These are phyloP conservation scores for Calycopis cecrops DNA, from an alignment of 1,140 invertebrate genomes.

Conservation along the genomic window DNA sequence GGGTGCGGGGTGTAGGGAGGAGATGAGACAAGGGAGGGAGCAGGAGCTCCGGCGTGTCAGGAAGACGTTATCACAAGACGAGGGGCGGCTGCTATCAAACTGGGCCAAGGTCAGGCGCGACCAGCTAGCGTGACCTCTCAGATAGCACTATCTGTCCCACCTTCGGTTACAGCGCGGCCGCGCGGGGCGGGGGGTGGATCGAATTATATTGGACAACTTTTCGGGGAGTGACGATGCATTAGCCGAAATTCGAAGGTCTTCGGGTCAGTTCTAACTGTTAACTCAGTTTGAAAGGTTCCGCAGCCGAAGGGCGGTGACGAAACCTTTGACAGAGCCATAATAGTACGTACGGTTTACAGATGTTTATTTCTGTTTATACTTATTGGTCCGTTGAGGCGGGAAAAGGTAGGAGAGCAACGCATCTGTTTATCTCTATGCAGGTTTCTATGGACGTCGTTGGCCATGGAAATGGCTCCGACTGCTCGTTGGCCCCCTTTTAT, in stretches of 20 bases:
- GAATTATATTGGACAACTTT: constrained; percentile 8
- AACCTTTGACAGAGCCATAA: too few species aligned
- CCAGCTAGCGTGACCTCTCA: constrained; percentile 45
- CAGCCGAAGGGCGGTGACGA: not conserved
- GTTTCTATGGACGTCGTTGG: too few species aligned
- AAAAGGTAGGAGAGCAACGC: too few species aligned
- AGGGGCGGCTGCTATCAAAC: constrained; percentile 48
- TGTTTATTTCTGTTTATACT: too few species aligned
- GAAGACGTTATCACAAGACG: constrained; percentile 41
- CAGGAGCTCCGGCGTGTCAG: constrained; percentile 24
- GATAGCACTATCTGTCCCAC: constrained; percentile 33
- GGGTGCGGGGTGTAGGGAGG: too few species aligned
- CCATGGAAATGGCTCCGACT: too few species aligned
- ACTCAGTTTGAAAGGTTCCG: not conserved
- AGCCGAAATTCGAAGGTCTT: constrained; percentile 19
- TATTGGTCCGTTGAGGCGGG: too few species aligned
- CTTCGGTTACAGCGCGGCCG: constrained; percentile 16
- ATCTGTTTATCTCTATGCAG: too few species aligned
- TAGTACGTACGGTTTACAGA: too few species aligned
- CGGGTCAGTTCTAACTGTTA: not conserved
- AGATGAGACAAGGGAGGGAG: too few species aligned
- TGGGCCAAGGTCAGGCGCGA: constrained; percentile 53
- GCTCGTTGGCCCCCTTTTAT: too few species aligned
- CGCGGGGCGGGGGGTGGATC: constrained; percentile 10
- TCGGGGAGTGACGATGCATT: constrained; percentile 15